Evolutionary conservation across 2,888 invertebrate species (phyloP).

Genomic region (Bugulina stolonifera): DNA sequence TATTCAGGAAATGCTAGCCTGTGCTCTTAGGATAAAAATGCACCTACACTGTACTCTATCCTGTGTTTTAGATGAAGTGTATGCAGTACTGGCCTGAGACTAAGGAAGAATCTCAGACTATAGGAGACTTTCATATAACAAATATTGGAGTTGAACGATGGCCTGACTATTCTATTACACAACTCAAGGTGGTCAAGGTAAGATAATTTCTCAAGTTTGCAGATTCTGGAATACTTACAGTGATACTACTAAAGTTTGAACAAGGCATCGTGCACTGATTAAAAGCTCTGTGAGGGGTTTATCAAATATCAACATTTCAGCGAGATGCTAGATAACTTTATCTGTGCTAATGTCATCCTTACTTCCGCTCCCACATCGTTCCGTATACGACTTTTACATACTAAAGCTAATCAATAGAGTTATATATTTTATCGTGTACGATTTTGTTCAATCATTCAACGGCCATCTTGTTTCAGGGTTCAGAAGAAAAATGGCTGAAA

Average conservation of each 20-base stretch:
- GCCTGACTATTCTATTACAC: conserved; percentile 7
- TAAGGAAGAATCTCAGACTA: background rate
- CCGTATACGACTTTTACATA: too few relatives aligned
- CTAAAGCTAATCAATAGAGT: too few relatives aligned
- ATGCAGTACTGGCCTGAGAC: conserved; percentile 6
- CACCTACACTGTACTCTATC: background rate
- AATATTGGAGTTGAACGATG: background rate
- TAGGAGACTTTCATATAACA: background rate
- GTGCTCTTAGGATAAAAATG: background rate
- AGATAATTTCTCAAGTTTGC: background rate
- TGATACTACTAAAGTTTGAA: background rate
- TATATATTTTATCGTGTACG: too few relatives aligned
- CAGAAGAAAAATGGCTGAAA: conserved; percentile 8
- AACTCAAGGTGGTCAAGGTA: background rate
- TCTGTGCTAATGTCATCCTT: too few relatives aligned
- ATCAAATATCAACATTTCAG: too few relatives aligned
- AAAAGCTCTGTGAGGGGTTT: too few relatives aligned
- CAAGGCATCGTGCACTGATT: too few relatives aligned
- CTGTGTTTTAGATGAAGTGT: conserved; percentile 17
- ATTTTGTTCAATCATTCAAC: too few relatives aligned
- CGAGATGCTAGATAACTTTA: too few relatives aligned
- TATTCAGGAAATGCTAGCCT: too few relatives aligned
- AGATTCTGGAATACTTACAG: background rate
- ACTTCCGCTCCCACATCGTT: too few relatives aligned
- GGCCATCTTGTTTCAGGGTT: background rate